Base-by-base conservation (phyloP, 1,140 invertebrate genomes). In the Trichonephila inaurata region DNA sequence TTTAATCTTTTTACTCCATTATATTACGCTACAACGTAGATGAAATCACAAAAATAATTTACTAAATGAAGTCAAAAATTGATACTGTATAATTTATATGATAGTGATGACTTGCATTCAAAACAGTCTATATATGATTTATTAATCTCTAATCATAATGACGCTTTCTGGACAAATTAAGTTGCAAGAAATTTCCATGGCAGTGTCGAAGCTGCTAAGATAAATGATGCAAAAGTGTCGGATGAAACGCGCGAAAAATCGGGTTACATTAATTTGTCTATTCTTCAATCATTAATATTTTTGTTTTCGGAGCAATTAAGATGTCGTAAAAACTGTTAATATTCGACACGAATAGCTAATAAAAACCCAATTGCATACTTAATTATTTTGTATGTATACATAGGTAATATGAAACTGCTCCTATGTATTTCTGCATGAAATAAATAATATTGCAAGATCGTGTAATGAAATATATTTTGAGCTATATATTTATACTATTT, bases 221-320 rank as follows among this genome's bases (percentile, higher is more conserved):
- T 77, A 77, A 77, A 77, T 77, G 72, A 40, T 51, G 12, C 14
- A 28, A 77, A 77, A 40, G 14, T 40, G 72, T 40, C 28, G 33
- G 28, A 16, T 40, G 28, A 77, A 33, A 3, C 28, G 72, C 28
- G 18, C 28, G 1, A 77, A 69, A 28, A 69, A 69, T 69, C 24
- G 4, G 66, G 66, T 69, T 69, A 21, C 21, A 28, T 69, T 24
- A 69, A n/a, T 69, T 24, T 24, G 21, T 77, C 28, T 40, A 33
- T 18, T 77, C 18, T 77, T 77, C 28, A 77, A 16, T 77, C 72
- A 77, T 77, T 77, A 77, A 77, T 77, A 77, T 77, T 77, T 77
- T 77, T 18, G 10, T 40, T 18, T 19, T 64, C 18, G 0, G 28
- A 33, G 72, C 18, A 24, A 77, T 77, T 77, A 77, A 77, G 33